Evolutionary conservation across 1,140 invertebrate genomes (phyloP).

Genomic region (Cyrtorhinus lividipennis): DNA sequence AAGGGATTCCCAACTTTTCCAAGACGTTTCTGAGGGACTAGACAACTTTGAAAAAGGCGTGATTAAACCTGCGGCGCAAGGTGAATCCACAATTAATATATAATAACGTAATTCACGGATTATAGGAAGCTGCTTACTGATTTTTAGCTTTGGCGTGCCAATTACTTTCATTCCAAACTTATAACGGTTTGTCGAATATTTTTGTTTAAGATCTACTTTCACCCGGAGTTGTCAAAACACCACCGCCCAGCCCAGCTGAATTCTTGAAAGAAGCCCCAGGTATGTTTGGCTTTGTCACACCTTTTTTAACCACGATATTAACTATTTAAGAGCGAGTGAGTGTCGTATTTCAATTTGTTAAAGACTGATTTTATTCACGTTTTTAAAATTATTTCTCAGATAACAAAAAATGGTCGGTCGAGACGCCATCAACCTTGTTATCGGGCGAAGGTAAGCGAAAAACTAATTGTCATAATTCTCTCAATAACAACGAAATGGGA

Average conservation of each 20-base stretch:
- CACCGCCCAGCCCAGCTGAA: conserved; percentile 37
- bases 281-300: too few species aligned
- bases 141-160: too few species aligned
- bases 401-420: conserved; percentile 18
- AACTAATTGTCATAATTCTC: background rate
- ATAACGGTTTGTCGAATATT: conserved; percentile 12
- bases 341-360: too few species aligned
- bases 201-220: conserved; percentile 31
- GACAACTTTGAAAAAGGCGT: conserved; percentile 28
- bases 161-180: conserved; percentile 10
- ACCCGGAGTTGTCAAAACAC: conserved; percentile 35
- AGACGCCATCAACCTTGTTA: conserved; percentile 6
- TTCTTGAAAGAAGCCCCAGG: conserved; percentile 29
- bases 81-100: conserved; percentile 16
- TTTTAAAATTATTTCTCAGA: too few species aligned
- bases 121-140: background rate
- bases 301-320: too few species aligned
- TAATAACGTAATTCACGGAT: background rate
- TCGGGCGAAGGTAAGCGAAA: conserved; percentile 10
- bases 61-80: conserved; percentile 24
- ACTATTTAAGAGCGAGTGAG: too few species aligned
- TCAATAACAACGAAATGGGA: background rate
- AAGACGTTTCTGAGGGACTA: conserved; percentile 32
- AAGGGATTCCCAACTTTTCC: conserved; percentile 30
- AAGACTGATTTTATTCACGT: too few species aligned